A percentile compares a stretch with the other conserved stretches of the same genome.
phyloP scores from a whole-genome alignment of 2,113 vertebrate species.

The Alligator sinensis region DNA sequence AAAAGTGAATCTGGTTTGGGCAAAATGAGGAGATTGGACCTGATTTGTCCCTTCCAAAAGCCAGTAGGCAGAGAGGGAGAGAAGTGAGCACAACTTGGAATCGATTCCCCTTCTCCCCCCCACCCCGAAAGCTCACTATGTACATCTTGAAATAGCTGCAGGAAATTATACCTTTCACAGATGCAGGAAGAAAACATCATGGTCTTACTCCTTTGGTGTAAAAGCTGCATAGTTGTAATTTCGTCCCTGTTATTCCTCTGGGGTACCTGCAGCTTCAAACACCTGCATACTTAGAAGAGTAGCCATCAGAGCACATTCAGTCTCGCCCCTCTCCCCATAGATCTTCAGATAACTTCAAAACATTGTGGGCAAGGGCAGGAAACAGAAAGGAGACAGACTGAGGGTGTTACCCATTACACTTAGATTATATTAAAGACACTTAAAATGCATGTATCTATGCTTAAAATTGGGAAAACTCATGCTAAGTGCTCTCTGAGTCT shows the following conservation, averaged over 20 bases:
- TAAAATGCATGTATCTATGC: too few species aligned
- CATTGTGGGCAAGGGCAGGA: neutral
- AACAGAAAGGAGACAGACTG: neutral
- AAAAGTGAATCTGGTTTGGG: neutral
- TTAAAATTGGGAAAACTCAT: too few species aligned
- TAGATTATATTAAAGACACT: too few species aligned
- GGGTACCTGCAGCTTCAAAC: neutral
- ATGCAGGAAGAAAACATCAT: neutral
- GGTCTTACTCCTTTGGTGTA: neutral
- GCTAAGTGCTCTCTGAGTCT: too few species aligned
- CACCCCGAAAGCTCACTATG: neutral
- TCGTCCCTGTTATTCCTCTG: neutral
- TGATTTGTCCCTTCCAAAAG: neutral
- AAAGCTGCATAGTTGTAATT: neutral
- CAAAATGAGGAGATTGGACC: neutral
- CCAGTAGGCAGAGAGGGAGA: neutral
- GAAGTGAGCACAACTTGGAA: neutral
- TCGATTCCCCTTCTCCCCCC: neutral
- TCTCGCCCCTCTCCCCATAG: too few species aligned
- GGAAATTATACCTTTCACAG: neutral
- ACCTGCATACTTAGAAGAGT: too few species aligned
- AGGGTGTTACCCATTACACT: too few species aligned
- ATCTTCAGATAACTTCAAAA: neutral
- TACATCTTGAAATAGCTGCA: neutral
- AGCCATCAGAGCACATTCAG: too few species aligned